phyloP scores from a whole-genome alignment of 2,113 vertebrate genomes.

The Thamnaconus septentrionalis region DNA sequence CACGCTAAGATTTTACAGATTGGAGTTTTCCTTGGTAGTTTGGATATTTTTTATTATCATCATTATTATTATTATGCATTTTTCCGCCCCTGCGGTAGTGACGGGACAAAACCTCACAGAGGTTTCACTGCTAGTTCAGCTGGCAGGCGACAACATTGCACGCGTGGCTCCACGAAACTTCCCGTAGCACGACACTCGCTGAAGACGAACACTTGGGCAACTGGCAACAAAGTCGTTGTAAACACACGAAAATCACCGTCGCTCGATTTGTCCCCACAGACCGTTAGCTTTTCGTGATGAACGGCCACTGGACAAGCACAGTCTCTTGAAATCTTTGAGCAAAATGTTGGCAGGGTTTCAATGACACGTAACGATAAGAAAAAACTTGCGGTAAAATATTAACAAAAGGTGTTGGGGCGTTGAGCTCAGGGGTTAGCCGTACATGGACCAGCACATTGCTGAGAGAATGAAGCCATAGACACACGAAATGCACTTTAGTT shows the following conservation, averaged over 20 bases:
- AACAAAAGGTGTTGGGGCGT: slow-evolving; percentile 4
- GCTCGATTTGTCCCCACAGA: too few species aligned
- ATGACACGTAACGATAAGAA: neutral
- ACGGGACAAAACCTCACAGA: slow-evolving; percentile 75
- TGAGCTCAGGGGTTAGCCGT: too few species aligned
- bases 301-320: slow-evolving; percentile 1
- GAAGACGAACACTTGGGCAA: slow-evolving; percentile 34
- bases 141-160: slow-evolving; percentile 16
- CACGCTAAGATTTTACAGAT: slow-evolving; percentile 72
- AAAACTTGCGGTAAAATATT: too few species aligned
- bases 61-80: slow-evolving; percentile 9
- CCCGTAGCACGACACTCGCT: slow-evolving; percentile 30
- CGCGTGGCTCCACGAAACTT: slow-evolving; percentile 55
- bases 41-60: slow-evolving; percentile 1
- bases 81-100: slow-evolving; percentile 37
- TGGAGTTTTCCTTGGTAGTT: slow-evolving; percentile 61
- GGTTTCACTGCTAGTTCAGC: slow-evolving; percentile 62
- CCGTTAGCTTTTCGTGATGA: too few species aligned
- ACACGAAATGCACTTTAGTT: too few species aligned
- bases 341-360: slow-evolving; percentile 8
- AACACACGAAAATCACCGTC: slow-evolving; percentile 34
- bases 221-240: slow-evolving; percentile 42
- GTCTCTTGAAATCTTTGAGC: slow-evolving; percentile 8
- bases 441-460: too few species aligned
- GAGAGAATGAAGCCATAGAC: too few species aligned